These are phyloP conservation scores for Heliconius ethilla DNA, from an alignment of 2,888 invertebrate species.

Conservation along the genomic window DNA sequence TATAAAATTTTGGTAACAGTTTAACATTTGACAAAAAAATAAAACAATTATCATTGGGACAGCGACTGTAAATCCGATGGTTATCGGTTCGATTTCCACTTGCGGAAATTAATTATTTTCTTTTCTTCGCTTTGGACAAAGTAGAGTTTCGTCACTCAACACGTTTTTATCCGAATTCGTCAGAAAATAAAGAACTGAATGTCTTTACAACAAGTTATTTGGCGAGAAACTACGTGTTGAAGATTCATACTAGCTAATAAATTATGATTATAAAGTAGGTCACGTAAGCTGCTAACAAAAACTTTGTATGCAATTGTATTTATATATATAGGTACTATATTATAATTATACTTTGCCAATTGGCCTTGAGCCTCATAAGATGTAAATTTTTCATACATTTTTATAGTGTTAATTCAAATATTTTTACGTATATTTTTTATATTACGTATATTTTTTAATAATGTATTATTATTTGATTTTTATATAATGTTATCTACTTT, in stretches of 20 bases:
- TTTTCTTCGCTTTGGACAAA: too few species aligned
- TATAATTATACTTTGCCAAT: neutral
- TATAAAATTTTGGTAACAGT: too few species aligned
- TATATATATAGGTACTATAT: neutral
- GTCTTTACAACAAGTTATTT: neutral
- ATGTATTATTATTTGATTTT: neutral
- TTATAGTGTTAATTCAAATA: neutral
- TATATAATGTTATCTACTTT: neutral
- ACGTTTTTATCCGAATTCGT: neutral
- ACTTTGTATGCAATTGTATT: neutral
- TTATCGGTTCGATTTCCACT: too few species aligned
- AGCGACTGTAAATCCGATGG: too few species aligned
- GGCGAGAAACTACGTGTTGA: neutral
- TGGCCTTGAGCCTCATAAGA: conserved; percentile 1
- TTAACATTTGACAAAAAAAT: too few species aligned
- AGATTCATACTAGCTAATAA: too few species aligned
- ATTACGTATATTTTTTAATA: neutral
- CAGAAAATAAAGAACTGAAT: neutral
- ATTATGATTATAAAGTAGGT: neutral
- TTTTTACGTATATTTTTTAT: neutral
- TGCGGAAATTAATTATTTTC: too few species aligned
- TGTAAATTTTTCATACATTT: neutral
- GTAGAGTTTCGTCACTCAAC: neutral
- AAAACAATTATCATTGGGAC: too few species aligned
- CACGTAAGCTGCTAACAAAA: neutral